Evolutionary conservation across 2,113 vertebrate genomes (phyloP).

Genomic region (Thymallus thymallus): DNA sequence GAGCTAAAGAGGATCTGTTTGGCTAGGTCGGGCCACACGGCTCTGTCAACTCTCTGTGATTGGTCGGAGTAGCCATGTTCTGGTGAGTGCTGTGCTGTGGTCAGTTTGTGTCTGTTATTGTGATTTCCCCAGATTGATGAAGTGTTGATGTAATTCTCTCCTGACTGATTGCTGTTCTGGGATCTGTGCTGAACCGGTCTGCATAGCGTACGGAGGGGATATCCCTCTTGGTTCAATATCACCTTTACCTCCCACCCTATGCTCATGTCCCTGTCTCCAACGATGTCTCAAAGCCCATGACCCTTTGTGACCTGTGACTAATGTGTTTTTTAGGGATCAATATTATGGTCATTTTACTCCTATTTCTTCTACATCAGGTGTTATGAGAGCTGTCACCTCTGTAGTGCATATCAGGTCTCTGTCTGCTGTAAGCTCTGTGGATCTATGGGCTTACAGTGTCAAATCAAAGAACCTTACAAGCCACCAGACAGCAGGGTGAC

Average conservation of each 20-base stretch:
- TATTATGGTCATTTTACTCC: neutral
- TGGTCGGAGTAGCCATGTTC: neutral
- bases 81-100: conserved; percentile 6
- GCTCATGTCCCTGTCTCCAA: too few relatives aligned
- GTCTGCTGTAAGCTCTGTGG: neutral
- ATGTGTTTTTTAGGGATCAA: neutral
- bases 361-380: neutral
- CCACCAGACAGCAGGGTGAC: too few relatives aligned
- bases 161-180: conserved; percentile 34
- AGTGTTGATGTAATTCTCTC: conserved; percentile 43
- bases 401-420: neutral
- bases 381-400: neutral
- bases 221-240: neutral
- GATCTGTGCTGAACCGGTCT: neutral
- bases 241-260: neutral
- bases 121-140: conserved; percentile 42
- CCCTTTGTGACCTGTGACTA: neutral
- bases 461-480: too few relatives aligned
- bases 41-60: neutral
- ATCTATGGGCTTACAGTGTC: too few relatives aligned
- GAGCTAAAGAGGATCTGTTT: too few relatives aligned
- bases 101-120: conserved; percentile 23
- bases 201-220: neutral
- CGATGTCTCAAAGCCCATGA: too few relatives aligned
- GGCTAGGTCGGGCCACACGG: neutral